Base-by-base conservation (phyloP, 2,797 vertebrate species). In the Rhabdophis nuchalis region DNA sequence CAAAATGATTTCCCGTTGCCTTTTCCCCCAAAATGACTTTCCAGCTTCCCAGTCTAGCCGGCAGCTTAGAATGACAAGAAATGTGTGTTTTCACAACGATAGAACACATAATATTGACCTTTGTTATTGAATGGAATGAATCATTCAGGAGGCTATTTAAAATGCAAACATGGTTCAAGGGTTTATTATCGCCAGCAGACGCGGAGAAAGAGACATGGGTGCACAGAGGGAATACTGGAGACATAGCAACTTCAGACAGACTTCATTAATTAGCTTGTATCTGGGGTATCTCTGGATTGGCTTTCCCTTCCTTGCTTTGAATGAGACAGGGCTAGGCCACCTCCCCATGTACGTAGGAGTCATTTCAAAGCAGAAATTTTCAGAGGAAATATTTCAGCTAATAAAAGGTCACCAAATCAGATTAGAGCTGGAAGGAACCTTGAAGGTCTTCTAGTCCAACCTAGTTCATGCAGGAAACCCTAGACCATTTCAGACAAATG, bases 61-160 rank as follows among this genome's bases (percentile, higher is more conserved):
- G 0, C 95, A 97, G 96, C 95, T 96, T 95, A 95, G 95, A 94
- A 89, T 91, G 96, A 96, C 96, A 97, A 97, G 96, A 94, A 93
- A 58, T 94, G 94, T 95, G 87, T 95, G 96, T 91, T 96, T 96
- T 96, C 96, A 96, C 95, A 94, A 93, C 91, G 95, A 95, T 89
- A 52, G 85, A 93, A 95, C 94, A 89, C 96, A 95, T 94, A 96
- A 96, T 96, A 96, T 96, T 86, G 96, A 96, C 95, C 95, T 95
- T 96, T 96, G 54, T 95, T 96, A 96, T 95, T 95, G 96, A 95
- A 96, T 96, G 94, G 93, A 95, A 97, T 97, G 96, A 96, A 96
- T 97, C 96, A 96, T 94, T 95, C 93, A 41, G 89, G 92, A 95
- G 91, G 93, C 86, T 96, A n/a, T 96, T 96, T 96, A 93, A 94